Percentiles rank a stretch among this genome's conserved stretches.
Evolutionary conservation across 2,113 vertebrate genomes (phyloP).

Genomic region (Coptodon rendalli): DNA sequence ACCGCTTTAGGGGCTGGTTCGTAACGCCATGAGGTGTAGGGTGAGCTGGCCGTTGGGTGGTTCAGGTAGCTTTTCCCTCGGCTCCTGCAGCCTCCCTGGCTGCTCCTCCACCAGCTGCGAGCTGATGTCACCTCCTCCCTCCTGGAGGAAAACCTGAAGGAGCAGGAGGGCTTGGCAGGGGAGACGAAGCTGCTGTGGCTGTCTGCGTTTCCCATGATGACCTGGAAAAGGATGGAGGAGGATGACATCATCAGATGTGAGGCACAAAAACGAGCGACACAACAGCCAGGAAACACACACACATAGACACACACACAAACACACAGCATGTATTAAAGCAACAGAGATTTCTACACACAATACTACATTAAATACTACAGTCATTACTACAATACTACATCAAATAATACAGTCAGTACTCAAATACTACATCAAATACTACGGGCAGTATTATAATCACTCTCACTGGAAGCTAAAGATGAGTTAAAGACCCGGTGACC

Average conservation of each 20-base stretch:
- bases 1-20: constrained; percentile 63
- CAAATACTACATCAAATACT: background rate
- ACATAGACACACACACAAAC: background rate
- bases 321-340: background rate
- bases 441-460: background rate
- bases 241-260: constrained; percentile 2
- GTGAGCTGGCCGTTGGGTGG: constrained; percentile 72
- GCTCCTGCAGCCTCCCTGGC: constrained; percentile 62
- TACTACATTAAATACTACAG: background rate
- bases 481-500: background rate
- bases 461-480: background rate
- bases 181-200: constrained; percentile 76
- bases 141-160: constrained; percentile 76
- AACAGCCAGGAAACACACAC: background rate
- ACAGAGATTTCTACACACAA: background rate
- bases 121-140: constrained; percentile 73
- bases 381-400: background rate
- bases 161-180: constrained; percentile 72
- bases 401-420: background rate
- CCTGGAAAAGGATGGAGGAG: constrained; percentile 52
- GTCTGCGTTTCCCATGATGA: constrained; percentile 91
- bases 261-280: background rate
- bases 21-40: constrained; percentile 73
- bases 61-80: constrained; percentile 74
- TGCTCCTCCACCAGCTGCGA: constrained; percentile 75